Evolutionary conservation across 2,888 invertebrate genomes (phyloP).

Genomic region (Synergus japonicus): DNA sequence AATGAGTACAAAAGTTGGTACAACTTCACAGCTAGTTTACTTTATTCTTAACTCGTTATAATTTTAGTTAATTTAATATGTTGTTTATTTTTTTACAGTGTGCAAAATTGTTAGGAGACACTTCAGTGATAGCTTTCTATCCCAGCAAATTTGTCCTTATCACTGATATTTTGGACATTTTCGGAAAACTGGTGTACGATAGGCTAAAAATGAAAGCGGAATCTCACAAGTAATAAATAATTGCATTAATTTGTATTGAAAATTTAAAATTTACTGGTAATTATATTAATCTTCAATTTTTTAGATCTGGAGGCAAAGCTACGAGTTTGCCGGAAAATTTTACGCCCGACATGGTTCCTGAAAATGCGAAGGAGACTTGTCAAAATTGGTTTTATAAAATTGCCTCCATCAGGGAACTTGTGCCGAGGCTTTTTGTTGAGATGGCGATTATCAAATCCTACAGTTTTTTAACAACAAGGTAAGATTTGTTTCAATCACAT

Average conservation of each 20-base stretch:
- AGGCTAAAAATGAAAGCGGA: slow-evolving; percentile 88
- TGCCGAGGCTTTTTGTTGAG: slow-evolving; percentile 96
- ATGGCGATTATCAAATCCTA: slow-evolving; percentile 95
- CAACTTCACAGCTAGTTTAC: too few species aligned
- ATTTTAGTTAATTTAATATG: slow-evolving; percentile 26
- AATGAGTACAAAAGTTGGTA: too few species aligned
- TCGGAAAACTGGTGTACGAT: slow-evolving; percentile 93
- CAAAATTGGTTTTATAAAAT: slow-evolving; percentile 99
- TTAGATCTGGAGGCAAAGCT: slow-evolving; percentile 79
- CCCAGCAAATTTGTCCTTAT: slow-evolving; percentile 98
- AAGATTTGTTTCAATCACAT: slow-evolving; percentile 57
- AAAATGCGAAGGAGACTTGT: slow-evolving; percentile 96
- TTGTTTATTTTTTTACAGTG: slow-evolving; percentile 80
- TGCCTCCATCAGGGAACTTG: slow-evolving; percentile 95
- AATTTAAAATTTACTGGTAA: slow-evolving; percentile 2
- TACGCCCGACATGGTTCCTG: slow-evolving; percentile 88
- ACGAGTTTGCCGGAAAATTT: slow-evolving; percentile 83
- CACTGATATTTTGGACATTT: slow-evolving; percentile 96
- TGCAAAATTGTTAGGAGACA: slow-evolving; percentile 94
- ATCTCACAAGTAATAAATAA: slow-evolving; percentile 78
- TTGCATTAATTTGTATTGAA: background rate
- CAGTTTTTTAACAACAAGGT: slow-evolving; percentile 87
- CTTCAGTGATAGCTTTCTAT: slow-evolving; percentile 95
- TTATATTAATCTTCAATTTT: slow-evolving; percentile 46
- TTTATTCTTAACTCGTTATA: background rate